These are phyloP conservation scores for Cassiopea xamachana DNA, from an alignment of 30 jellyfish, hydroid and myxozoan genomes.

Conservation along the genomic window DNA sequence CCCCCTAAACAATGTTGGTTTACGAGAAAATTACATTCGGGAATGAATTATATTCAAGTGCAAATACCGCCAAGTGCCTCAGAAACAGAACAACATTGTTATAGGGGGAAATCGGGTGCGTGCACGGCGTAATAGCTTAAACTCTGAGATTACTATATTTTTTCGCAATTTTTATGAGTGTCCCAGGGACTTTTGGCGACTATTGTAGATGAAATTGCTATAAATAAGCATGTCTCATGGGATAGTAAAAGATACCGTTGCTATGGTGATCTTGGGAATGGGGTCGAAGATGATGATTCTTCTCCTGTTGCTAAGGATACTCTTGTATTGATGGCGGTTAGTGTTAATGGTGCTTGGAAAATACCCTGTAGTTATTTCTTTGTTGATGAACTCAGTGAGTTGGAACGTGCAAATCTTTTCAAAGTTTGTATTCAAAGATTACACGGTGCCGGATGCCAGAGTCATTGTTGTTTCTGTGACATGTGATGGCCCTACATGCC, in stretches of 20 bases:
- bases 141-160: too few relatives aligned
- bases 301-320: conserved; percentile 72
- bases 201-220: conserved; percentile 54
- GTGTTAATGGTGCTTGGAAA: conserved; percentile 66
- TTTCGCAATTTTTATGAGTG: too few relatives aligned
- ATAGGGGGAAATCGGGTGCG: too few relatives aligned
- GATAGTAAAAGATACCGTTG: conserved; percentile 49
- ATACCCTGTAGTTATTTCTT: conserved; percentile 66
- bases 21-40: too few relatives aligned
- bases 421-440: conserved; percentile 42
- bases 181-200: too few relatives aligned
- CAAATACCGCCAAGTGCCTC: too few relatives aligned
- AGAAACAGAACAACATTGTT: too few relatives aligned
- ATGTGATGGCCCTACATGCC: conserved; percentile 80
- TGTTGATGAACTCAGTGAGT: conserved; percentile 70
- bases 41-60: too few relatives aligned
- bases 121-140: too few relatives aligned
- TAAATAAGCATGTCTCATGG: conserved; percentile 50
- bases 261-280: conserved; percentile 57
- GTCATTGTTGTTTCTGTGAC: conserved; percentile 38
- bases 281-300: conserved; percentile 65
- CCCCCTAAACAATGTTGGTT: too few relatives aligned
- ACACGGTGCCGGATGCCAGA: conserved; percentile 27
- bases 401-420: conserved; percentile 68
- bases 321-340: conserved; percentile 70